These are phyloP conservation scores for Myotis planiceps DNA, from an alignment of 2,797 vertebrate species.

Conservation along the genomic window DNA sequence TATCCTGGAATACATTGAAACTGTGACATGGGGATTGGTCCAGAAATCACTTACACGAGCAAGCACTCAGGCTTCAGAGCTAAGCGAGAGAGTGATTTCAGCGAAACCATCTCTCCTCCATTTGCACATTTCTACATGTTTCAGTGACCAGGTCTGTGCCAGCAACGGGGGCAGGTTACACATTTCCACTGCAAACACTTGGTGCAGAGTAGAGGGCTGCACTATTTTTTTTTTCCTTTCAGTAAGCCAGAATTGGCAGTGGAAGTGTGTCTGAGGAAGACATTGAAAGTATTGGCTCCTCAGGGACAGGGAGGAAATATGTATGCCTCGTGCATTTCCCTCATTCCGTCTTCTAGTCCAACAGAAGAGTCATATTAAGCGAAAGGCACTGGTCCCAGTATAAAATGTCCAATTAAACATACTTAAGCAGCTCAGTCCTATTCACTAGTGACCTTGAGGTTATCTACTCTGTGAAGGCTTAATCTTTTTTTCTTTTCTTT, in stretches of 20 bases:
- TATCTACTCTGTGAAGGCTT: not conserved
- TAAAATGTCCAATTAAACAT: not conserved
- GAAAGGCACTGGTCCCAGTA: not conserved
- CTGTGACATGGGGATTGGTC: not conserved
- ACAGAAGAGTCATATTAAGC: not conserved
- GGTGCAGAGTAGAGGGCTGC: conserved; percentile 13
- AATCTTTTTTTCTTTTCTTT: not conserved
- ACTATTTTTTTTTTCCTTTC: conserved; percentile 24
- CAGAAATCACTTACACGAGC: not conserved
- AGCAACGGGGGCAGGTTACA: not conserved
- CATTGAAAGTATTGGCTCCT: conserved; percentile 29
- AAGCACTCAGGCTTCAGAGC: not conserved
- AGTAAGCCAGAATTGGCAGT: conserved; percentile 47
- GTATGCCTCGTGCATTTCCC: not conserved
- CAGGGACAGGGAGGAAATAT: not conserved
- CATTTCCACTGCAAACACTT: conserved; percentile 16
- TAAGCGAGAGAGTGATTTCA: not conserved
- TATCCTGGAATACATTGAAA: not conserved
- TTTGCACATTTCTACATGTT: not conserved
- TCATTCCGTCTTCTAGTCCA: not conserved
- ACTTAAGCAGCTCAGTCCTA: not conserved
- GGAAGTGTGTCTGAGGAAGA: conserved; percentile 27
- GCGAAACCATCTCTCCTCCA: not conserved
- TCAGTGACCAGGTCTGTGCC: not conserved
- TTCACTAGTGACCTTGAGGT: not conserved